phyloP scores from a whole-genome alignment of 2,888 invertebrate genomes.

The Amiota mariae region DNA sequence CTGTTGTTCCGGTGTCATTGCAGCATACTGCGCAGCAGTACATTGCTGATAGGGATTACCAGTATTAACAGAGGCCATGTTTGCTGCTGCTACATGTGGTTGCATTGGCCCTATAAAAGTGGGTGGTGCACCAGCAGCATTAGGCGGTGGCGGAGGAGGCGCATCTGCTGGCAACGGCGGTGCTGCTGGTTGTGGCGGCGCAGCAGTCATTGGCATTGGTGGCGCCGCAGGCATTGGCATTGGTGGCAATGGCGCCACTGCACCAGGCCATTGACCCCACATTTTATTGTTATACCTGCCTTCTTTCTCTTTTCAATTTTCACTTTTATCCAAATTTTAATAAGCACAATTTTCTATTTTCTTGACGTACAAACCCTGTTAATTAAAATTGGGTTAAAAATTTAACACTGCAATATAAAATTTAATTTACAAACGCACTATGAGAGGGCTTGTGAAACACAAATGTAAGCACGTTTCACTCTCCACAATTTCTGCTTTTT shows the following conservation, averaged over 20 bases:
- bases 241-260: slow-evolving; percentile 40
- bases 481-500: neutral
- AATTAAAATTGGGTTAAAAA: too few species aligned
- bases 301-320: slow-evolving; percentile 18
- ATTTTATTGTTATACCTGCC: slow-evolving; percentile 39
- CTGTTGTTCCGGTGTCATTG: slow-evolving; percentile 71
- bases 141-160: slow-evolving; percentile 57
- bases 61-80: neutral
- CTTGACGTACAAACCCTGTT: too few species aligned
- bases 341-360: neutral
- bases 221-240: slow-evolving; percentile 46
- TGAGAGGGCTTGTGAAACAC: too few species aligned
- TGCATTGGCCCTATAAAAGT: slow-evolving; percentile 51
- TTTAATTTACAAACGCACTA: too few species aligned
- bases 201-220: slow-evolving; percentile 48
- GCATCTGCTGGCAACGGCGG: slow-evolving; percentile 59
- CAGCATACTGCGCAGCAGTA: slow-evolving; percentile 70
- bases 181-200: slow-evolving; percentile 56
- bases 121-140: slow-evolving; percentile 37
- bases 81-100: slow-evolving; percentile 26
- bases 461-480: too few species aligned
- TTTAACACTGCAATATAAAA: too few species aligned
- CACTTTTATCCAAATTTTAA: neutral
- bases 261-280: slow-evolving; percentile 68
- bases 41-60: slow-evolving; percentile 64